Base-by-base conservation (phyloP, 2,888 invertebrate genomes). In the Pristionchus exspectatus region DNA sequence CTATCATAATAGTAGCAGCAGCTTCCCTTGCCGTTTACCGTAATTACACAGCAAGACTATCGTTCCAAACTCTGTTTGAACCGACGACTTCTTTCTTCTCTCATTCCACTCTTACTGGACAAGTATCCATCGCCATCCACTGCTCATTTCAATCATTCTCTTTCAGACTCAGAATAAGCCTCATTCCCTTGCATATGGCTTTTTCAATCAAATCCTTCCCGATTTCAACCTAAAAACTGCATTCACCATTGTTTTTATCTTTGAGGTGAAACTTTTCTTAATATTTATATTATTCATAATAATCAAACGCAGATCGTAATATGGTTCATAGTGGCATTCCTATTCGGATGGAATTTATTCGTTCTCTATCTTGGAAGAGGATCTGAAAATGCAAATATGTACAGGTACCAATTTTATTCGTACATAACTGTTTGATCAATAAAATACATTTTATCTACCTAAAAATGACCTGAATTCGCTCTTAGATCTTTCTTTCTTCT, bases 171-270 rank as follows among this genome's bases (percentile, higher is more conserved):
- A 90, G 24, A 91, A 91, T 18, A 90, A 90, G 3, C 90, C 89
- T 18, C 91, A 92, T 88, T 92, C 92, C 0, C 81, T 93, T 24
- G 91, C 92, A 12, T 91, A 93, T 81, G 90, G 91, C 1, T 56
- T 93, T 27, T 90, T 90, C 84, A 91, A 90, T 44, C 83, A 90
- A 87, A 10, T 66, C 91, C 24, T 86, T 88, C 54, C 56, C 16
- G 24, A 69, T 14, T 66, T 90, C n/a, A 77, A 88, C 10, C 91
- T 91, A 33, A 38, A 44, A n/a, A 88, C 90, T 1, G 88, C 90
- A 24, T 44, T 92, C 4, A 90, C 90, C 27, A 14, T 86, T 10
- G 87, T 93, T 24, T 90, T 92, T 33, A 44, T 92, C 21, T 87
- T 91, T 24, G 93, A 92, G 84, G 87, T 87, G 21, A 56, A 10